These are phyloP conservation scores for Nycticorax nycticorax DNA, from an alignment of 2,113 vertebrate genomes.

Conservation along the genomic window DNA sequence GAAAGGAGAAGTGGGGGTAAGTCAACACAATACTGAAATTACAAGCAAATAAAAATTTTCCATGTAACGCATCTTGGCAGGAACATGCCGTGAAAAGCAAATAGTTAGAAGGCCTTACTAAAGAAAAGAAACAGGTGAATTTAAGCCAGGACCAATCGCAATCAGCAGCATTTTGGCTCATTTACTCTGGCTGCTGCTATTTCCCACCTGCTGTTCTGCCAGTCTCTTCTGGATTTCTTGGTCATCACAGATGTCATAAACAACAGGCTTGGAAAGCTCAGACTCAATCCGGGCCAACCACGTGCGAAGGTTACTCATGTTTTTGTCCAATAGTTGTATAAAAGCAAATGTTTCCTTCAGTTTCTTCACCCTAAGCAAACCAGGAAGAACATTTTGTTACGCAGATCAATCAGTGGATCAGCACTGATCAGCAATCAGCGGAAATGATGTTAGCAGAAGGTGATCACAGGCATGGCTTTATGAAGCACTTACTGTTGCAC, in stretches of 20 bases:
- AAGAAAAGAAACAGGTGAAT: background rate
- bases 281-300: conserved; percentile 92
- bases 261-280: conserved; percentile 89
- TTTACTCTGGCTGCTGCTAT: background rate
- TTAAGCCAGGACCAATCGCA: background rate
- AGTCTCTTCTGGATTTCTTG: conserved; percentile 96
- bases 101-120: background rate
- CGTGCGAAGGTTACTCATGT: conserved; percentile 93
- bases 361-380: conserved; percentile 88
- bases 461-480: background rate
- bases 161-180: background rate
- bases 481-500: background rate
- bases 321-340: conserved; percentile 92
- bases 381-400: conserved; percentile 35
- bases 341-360: conserved; percentile 92
- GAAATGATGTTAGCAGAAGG: background rate
- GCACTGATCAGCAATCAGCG: background rate
- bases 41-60: background rate
- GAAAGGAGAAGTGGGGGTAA: background rate
- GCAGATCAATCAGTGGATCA: background rate
- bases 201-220: conserved; percentile 89
- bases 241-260: conserved; percentile 87
- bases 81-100: background rate
- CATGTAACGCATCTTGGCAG: background rate
- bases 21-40: background rate